Evolutionary conservation across 2,888 invertebrate genomes (phyloP), one percentile per base, ranked within the genome.

Genomic region (Halocaridina rubra): DNA sequence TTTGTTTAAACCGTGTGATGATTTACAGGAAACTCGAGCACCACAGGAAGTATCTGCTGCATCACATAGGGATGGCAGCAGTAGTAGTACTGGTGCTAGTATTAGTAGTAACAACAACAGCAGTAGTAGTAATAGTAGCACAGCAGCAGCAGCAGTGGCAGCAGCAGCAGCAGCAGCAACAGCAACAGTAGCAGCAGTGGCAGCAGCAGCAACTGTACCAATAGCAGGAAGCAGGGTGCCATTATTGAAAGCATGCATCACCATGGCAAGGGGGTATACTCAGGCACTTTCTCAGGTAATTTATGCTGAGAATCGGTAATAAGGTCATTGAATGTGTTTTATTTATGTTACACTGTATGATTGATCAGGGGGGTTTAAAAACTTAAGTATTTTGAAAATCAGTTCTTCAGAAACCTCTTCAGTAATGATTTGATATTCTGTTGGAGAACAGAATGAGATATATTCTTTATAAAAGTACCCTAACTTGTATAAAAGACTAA

Each of bases 221-320:
- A 78, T 19, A 39, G 29, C 75, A 82, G 78, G 81, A 81, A 85
- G 61, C 93, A 94, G 74, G 96, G 96, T 46, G 96, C 96, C 89
- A 95, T 96, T 90, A 96, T 96, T 90, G 96, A 96, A 90, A 96
- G 96, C 89, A 96, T 97, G 96, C 95, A 95, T 91, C 97, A 97
- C 91, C 96, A 97, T 90, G 96, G 97, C 89, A 96, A 96, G 91
- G 98, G 97, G 89, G 96, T 98, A 88, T 98, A 97, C 92, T 98
- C 97, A 16, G 98, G 98, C 88, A 98, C 98, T 87, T 98, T 98
- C 91, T 97, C 97, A 89, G 91, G 91, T 91, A 76, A 88, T 86
- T 7, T 8, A 3, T n/a, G n/a, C n/a, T n/a, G n/a, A n/a, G n/a
- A n/a, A n/a, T n/a, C n/a, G n/a, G n/a, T n/a, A n/a, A n/a, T n/a